These are phyloP conservation scores for Dryas iulia DNA, from an alignment of 1,140 invertebrate species.

Conservation along the genomic window DNA sequence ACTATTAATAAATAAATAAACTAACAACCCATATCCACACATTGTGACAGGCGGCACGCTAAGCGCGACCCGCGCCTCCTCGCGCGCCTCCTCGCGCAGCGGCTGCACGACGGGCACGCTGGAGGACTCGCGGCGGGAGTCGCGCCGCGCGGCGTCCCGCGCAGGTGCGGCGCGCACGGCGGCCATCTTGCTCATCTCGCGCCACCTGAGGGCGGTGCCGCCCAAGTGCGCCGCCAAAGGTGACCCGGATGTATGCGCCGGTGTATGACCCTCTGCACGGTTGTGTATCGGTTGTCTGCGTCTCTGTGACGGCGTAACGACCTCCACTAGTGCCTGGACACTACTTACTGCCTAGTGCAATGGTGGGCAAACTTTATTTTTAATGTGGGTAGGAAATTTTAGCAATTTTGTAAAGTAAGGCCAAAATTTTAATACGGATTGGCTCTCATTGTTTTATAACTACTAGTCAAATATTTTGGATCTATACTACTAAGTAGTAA, in stretches of 20 bases:
- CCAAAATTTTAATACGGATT: no score
- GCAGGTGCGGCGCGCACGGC: conserved; percentile 93
- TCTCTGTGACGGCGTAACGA: no score
- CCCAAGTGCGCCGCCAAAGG: conserved; percentile 79
- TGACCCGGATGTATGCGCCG: conserved; percentile 77
- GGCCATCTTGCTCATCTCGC: conserved; percentile 94
- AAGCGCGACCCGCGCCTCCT: conserved; percentile 82
- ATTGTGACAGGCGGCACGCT: conserved; percentile 77
- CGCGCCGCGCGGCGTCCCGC: conserved; percentile 84
- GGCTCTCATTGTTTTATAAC: no score
- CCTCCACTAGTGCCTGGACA: conserved; percentile 39
- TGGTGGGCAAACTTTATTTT: no score
- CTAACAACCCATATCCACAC: background rate
- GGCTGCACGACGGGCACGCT: conserved; percentile 83
- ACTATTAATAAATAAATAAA: no score
- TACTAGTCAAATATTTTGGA: no score
- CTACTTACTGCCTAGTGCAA: background rate
- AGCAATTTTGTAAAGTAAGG: no score
- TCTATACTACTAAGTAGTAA: no score
- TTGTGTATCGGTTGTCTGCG: conserved; percentile 66
- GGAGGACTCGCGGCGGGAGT: conserved; percentile 82
- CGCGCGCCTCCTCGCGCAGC: conserved; percentile 85
- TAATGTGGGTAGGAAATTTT: no score
- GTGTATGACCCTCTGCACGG: conserved; percentile 61
- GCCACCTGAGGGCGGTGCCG: conserved; percentile 84